phyloP scores from a whole-genome alignment of 2,888 invertebrate genomes.

The Drosophila vallismaia region DNA sequence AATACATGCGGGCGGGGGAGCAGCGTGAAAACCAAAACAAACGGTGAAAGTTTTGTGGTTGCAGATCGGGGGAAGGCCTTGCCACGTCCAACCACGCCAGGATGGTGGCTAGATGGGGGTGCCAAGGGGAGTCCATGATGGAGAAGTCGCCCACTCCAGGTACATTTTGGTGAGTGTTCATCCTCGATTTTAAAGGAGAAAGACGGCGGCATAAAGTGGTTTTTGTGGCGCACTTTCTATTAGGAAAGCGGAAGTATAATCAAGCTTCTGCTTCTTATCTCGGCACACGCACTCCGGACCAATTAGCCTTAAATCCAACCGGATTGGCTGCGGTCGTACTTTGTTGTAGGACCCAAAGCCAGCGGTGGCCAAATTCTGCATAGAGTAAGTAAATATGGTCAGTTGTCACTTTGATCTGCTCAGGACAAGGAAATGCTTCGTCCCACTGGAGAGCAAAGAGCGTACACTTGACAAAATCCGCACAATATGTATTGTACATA shows the following conservation, averaged over 20 bases:
- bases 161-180: constrained; percentile 17
- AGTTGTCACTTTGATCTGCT: constrained; percentile 76
- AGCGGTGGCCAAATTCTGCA: constrained; percentile 10
- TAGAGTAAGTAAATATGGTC: constrained; percentile 63
- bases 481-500: background rate
- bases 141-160: constrained; percentile 5
- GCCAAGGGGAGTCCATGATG: constrained; percentile 15
- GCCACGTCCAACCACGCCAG: constrained; percentile 41
- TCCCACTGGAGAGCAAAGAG: constrained; percentile 22
- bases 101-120: background rate
- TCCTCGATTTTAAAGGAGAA: constrained; percentile 45
- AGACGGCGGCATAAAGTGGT: constrained; percentile 75
- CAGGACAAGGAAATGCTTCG: background rate
- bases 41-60: constrained; percentile 75
- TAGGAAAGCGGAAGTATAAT: constrained; percentile 64
- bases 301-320: constrained; percentile 74
- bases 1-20: constrained; percentile 75
- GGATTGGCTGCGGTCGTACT: constrained; percentile 72
- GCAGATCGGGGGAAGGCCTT: constrained; percentile 33
- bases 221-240: constrained; percentile 75
- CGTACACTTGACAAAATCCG: background rate
- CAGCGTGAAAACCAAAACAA: constrained; percentile 65
- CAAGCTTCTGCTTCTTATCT: constrained; percentile 31
- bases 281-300: constrained; percentile 39
- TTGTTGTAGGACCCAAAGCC: constrained; percentile 64